Evolutionary conservation across 2,797 vertebrate genomes (phyloP).

Genomic region (Takifugu rubripes): DNA sequence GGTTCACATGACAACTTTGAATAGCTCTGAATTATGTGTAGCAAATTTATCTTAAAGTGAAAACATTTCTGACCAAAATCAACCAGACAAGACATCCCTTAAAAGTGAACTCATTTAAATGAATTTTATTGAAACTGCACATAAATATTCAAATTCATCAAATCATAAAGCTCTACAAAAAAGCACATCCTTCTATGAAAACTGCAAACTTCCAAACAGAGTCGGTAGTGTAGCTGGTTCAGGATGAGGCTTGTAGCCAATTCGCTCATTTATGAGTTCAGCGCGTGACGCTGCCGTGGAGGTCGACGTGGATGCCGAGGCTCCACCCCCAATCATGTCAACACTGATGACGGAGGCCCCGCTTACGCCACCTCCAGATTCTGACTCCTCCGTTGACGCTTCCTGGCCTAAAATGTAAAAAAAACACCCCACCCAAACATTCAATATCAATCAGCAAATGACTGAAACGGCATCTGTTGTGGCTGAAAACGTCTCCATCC

Average conservation of each 20-base stretch:
- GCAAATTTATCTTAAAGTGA: too few relatives aligned
- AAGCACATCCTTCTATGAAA: constrained; percentile 60
- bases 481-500: too few relatives aligned
- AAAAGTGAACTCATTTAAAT: not conserved
- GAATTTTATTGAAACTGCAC: constrained; percentile 1
- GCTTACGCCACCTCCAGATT: constrained; percentile 73
- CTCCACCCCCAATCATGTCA: constrained; percentile 63
- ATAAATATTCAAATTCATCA: not conserved
- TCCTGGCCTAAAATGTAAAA: constrained; percentile 74
- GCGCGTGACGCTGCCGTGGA: constrained; percentile 65
- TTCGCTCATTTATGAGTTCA: constrained; percentile 90
- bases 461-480: not conserved
- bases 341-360: constrained; percentile 63
- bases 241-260: constrained; percentile 93
- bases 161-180: not conserved
- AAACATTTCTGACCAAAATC: too few relatives aligned
- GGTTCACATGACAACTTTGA: too few relatives aligned
- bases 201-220: constrained; percentile 91
- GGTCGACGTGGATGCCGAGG: constrained; percentile 36
- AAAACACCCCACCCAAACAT: not conserved
- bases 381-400: constrained; percentile 91
- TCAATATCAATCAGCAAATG: too few relatives aligned
- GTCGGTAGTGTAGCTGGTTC: constrained; percentile 86
- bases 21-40: too few relatives aligned
- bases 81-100: not conserved